Evolutionary conservation across 2,113 vertebrate species (phyloP), one percentile per base, ranked within the genome.

Genomic region (Glaucomys volans): DNA sequence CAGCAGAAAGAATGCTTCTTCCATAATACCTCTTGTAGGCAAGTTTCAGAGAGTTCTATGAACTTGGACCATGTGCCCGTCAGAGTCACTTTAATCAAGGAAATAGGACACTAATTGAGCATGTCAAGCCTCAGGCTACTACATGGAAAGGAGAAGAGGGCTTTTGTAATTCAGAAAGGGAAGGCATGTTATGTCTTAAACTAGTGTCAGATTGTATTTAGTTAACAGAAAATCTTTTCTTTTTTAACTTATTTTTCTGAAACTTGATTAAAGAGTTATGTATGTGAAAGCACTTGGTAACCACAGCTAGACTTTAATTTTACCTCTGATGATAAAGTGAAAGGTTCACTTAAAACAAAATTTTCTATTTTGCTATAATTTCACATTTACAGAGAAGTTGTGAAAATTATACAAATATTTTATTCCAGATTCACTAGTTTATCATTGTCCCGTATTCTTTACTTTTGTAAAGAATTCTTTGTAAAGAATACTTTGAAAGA

Each of bases 271-370:
- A 82, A 82, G 74, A 89, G 40, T 72, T 94, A 10, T 5, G n/a
- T 91, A 2, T 80, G 1, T 95, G 66, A 88, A 94, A 75, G 57
- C n/a, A 69, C 14, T 86, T 86, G 30, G 2, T 69, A 71, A 84
- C 35, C 57, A 75, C 18, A 89, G n/a, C n/a, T 86, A 84, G 50
- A 94, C 69, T 92, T 97, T 62, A 86, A n/a, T 75, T 85, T 80
- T 72, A 71, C 52, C 59, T 86, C 59, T 76, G 32, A 47, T 90
- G 67, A 71, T 85, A 85, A 94, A 66, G 64, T 85, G 32, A 72
- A 67, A 9, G 4, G 1, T 75, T 94, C 79, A 59, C 8, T 90
- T 37, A 52, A 52, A 66, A 40, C 10, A 28, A 40, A 28, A 37
- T 18, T 79, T 47, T 86, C 50, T 57, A 67, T 81, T 90, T 91